These are phyloP conservation scores for Gymnodraco acuticeps DNA, from an alignment of 2,797 vertebrate genomes.

Conservation along the genomic window DNA sequence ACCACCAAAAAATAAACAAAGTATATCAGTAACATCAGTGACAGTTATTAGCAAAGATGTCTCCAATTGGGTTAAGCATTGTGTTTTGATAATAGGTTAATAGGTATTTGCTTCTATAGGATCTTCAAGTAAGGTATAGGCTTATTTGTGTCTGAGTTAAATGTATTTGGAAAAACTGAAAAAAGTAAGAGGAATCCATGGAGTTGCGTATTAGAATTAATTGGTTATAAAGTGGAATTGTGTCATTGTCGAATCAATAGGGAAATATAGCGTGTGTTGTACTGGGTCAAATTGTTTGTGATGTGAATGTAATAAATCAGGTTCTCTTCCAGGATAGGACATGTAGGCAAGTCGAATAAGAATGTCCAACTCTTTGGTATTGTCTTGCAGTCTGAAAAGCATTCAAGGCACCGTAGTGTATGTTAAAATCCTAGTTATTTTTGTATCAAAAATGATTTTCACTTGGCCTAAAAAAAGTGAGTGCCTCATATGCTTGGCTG, in stretches of 20 bases:
- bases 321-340: no score
- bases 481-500: background rate
- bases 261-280: background rate
- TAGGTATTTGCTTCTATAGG: background rate
- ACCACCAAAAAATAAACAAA: background rate
- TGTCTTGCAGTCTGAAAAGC: no score
- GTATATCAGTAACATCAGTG: background rate
- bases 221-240: constrained; percentile 2
- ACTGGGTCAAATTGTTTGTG: no score
- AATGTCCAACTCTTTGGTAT: no score
- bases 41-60: background rate
- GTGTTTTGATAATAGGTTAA: background rate
- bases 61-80: background rate
- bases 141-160: background rate
- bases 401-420: no score
- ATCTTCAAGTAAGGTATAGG: background rate
- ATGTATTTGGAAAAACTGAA: no score
- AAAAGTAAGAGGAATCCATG: background rate
- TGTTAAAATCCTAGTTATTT: no score
- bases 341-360: no score
- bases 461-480: no score
- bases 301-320: no score
- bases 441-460: no score
- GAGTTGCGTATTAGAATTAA: background rate
- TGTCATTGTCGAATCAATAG: constrained; percentile 7